Base-by-base conservation (phyloP, 2,888 invertebrate genomes). In the Lysandra bellargus region DNA sequence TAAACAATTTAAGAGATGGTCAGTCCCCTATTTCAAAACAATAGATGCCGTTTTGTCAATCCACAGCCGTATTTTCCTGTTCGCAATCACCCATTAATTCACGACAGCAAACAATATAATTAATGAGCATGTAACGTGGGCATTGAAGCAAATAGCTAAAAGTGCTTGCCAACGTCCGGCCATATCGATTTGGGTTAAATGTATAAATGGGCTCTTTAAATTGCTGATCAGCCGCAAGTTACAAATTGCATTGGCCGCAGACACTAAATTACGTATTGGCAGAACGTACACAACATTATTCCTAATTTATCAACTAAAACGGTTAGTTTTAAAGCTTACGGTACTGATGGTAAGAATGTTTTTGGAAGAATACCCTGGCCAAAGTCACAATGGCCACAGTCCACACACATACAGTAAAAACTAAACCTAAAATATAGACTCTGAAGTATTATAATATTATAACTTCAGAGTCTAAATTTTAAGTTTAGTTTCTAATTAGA, bases 221-320 rank as follows among this genome's bases (percentile, higher is more conserved):
- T 82, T 82, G 80, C 80, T 81, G 80, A 82, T 83, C 81, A 80
- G 80, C 69, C 79, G 69, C 79, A 44, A 75, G 77, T 81, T 80
- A 79, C 82, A 81, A 83, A 83, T 83, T 83, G 83, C 80, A 80
- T n/a, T 69, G 78, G 78, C 79, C 78, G 81, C 81, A 81, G 80
- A 78, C 80, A 76, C 78, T 75, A 49, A 80, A 82, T 81, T 81
- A 81, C 81, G 80, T 81, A 82, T 83, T 80, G 80, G 80, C 79
- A 37, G 49, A 49, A 23, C 49, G 53, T 75, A 75, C 75, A 53
- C 75, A 44, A 23, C 49, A 75, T 75, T 75, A 75, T 30, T 49
- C 75, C 44, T 75, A 75, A 75, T 74, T 74, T 74, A 49, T 75
- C 53, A 75, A 75, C 49, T 75, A 75, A 75, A 23, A 75, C 49